These are phyloP conservation scores for Clupea harengus DNA, from an alignment of 2,113 vertebrate genomes.

Conservation along the genomic window DNA sequence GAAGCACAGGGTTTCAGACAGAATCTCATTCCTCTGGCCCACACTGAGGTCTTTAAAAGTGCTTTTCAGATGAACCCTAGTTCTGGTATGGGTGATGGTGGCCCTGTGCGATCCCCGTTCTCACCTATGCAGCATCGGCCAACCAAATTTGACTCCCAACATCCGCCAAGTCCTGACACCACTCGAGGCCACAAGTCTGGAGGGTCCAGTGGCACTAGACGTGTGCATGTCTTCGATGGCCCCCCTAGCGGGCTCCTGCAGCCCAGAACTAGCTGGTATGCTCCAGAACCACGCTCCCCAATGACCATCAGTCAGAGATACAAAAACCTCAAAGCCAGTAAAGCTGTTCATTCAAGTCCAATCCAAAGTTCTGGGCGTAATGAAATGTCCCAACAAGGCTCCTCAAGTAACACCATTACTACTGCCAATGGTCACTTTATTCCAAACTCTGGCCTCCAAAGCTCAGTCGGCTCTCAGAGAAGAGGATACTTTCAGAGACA, in stretches of 20 bases:
- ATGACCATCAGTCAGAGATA: background rate
- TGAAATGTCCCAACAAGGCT: background rate
- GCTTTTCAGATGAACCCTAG: background rate
- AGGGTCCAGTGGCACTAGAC: background rate
- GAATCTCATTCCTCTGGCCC: background rate
- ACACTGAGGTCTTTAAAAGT: background rate
- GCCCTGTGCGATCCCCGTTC: background rate
- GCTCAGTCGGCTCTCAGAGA: background rate
- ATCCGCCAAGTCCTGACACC: background rate
- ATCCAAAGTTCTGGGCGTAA: background rate
- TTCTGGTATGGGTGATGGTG: background rate
- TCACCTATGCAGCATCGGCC: background rate
- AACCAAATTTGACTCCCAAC: background rate
- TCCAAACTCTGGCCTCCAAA: background rate
- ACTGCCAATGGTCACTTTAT: background rate
- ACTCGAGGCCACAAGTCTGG: background rate
- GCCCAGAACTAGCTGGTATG: background rate
- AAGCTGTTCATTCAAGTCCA: background rate
- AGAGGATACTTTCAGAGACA: background rate
- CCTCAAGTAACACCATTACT: background rate
- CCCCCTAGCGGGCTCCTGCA: background rate
- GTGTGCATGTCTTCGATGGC: background rate
- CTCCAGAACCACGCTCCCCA: background rate
- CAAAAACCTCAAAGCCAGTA: background rate
- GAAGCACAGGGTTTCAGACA: background rate